phyloP scores from a whole-genome alignment of 1,140 invertebrate genomes.

The Drepana arcuata region DNA sequence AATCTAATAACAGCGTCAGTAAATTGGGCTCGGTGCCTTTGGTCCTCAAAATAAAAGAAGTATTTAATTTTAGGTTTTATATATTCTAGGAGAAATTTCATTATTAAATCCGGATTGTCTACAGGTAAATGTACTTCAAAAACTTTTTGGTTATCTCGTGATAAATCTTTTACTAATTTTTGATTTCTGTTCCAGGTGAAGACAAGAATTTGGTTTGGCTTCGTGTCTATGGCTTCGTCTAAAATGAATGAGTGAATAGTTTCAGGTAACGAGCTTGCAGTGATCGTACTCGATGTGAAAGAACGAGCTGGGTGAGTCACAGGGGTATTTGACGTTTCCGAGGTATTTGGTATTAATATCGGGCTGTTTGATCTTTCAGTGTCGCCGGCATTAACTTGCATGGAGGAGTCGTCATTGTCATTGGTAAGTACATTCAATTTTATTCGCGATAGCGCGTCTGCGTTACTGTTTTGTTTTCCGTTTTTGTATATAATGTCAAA shows the following conservation, averaged over 20 bases:
- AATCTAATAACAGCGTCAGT: not conserved
- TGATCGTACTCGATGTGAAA: no score
- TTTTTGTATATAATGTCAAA: conserved; percentile 42
- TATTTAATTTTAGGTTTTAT: not conserved
- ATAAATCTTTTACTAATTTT: not conserved
- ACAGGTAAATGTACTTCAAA: not conserved
- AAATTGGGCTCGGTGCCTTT: not conserved
- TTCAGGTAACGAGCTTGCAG: conserved; percentile 11
- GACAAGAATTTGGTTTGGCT: conserved; percentile 17
- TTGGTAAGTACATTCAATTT: conserved; percentile 9
- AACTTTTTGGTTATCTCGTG: not conserved
- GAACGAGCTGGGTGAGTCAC: no score
- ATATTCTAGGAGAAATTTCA: not conserved
- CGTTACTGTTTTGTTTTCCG: conserved; percentile 37
- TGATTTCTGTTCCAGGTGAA: not conserved
- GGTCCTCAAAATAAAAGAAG: not conserved
- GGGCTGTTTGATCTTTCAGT: no score
- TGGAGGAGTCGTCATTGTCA: conserved; percentile 2
- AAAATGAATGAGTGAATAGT: conserved; percentile 15
- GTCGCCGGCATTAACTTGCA: conserved; percentile 1
- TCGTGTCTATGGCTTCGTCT: conserved; percentile 22
- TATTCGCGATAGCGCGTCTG: conserved; percentile 26
- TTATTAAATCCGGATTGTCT: not conserved
- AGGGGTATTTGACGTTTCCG: no score
- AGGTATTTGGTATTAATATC: no score